Evolutionary conservation across 2,888 invertebrate genomes (phyloP).

Genomic region (Eudasyphora cyanicolor): DNA sequence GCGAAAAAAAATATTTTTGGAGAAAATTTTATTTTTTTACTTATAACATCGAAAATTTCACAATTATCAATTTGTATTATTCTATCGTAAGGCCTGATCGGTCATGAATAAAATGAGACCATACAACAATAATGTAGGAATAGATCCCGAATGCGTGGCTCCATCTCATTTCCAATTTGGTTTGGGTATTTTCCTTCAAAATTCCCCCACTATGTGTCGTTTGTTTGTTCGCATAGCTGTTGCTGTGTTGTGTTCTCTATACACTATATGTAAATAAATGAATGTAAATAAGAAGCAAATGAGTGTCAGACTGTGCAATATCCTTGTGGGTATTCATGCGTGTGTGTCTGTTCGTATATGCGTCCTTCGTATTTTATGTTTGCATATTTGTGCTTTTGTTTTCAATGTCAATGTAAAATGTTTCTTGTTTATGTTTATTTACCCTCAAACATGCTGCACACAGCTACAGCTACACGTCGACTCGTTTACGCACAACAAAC

Average conservation of each 20-base stretch:
- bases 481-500: slow-evolving; percentile 24
- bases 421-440: slow-evolving; percentile 53
- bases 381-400: slow-evolving; percentile 63
- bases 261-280: slow-evolving; percentile 65
- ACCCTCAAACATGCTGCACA: slow-evolving; percentile 49
- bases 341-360: slow-evolving; percentile 17
- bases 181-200: too few relatives aligned
- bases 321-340: background rate
- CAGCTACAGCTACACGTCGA: slow-evolving; percentile 1
- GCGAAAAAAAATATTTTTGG: too few relatives aligned
- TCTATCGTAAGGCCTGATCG: too few relatives aligned
- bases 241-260: slow-evolving; percentile 56
- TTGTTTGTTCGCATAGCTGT: slow-evolving; percentile 22
- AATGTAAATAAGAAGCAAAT: slow-evolving; percentile 57
- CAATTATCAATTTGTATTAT: too few relatives aligned
- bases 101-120: too few relatives aligned
- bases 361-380: slow-evolving; percentile 36
- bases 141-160: too few relatives aligned
- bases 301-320: slow-evolving; percentile 21
- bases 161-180: too few relatives aligned
- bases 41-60: too few relatives aligned
- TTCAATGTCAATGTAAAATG: slow-evolving; percentile 68
- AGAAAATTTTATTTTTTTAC: too few relatives aligned
- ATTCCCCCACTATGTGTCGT: too few relatives aligned
- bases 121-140: too few relatives aligned